These are phyloP conservation scores for Burhinus oedicnemus DNA, from an alignment of 2,113 vertebrate genomes.

Conservation along the genomic window DNA sequence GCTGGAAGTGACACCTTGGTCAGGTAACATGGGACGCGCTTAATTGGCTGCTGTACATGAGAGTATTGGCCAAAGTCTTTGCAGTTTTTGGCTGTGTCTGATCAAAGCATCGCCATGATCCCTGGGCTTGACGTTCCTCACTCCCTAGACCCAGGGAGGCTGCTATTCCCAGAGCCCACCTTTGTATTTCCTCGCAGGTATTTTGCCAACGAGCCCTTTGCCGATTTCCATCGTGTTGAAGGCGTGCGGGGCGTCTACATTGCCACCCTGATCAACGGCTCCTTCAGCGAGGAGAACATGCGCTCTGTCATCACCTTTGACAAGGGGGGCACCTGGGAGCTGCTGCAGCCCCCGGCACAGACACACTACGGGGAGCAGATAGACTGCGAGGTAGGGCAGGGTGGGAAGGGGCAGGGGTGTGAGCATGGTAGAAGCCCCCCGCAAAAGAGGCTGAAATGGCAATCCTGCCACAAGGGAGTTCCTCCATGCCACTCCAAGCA, in stretches of 20 bases:
- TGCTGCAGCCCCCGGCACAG: conserved; percentile 87
- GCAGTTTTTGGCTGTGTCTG: rapidly evolving
- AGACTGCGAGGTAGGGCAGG: conserved; percentile 84
- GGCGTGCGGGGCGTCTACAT: conserved; percentile 93
- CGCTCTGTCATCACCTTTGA: conserved; percentile 96
- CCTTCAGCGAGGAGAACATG: conserved; percentile 94
- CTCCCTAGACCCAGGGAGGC: neutral
- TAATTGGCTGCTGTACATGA: rapidly evolving
- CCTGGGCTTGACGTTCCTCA: rapidly evolving
- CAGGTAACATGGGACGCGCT: conserved; percentile 71
- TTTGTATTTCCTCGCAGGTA: conserved; percentile 75
- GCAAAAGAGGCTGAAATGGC: rapidly evolving
- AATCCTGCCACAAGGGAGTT: rapidly evolving
- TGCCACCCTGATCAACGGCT: conserved; percentile 91
- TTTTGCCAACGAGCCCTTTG: conserved; percentile 95
- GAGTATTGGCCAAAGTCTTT: rapidly evolving
- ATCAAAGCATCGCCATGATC: rapidly evolving
- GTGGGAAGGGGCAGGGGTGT: rapidly evolving
- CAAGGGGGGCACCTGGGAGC: conserved; percentile 98
- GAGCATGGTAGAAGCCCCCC: rapidly evolving
- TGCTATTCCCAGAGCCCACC: rapidly evolving
- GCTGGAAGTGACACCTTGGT: conserved; percentile 91
- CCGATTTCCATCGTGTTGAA: conserved; percentile 93
- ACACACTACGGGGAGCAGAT: conserved; percentile 88
- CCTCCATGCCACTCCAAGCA: neutral